Evolutionary conservation across 1,140 invertebrate genomes (phyloP), one percentile per base, ranked within the genome.

Genomic region (Solenopsis invicta): DNA sequence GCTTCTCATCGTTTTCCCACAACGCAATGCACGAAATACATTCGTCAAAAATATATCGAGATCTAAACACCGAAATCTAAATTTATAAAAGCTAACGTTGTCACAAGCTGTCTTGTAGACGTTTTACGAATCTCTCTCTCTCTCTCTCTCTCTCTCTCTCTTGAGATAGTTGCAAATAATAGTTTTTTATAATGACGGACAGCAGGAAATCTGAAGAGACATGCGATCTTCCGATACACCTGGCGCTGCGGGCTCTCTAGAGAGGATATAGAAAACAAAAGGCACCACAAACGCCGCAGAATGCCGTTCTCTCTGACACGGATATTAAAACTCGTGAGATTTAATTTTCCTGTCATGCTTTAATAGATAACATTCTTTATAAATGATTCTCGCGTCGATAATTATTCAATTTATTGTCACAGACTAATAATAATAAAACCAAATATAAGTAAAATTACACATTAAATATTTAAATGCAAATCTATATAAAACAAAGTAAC

Each of bases 251-350:
- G 37, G 4, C 45, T 74, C 74, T 74, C 21, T 59, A 21, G 24
- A 82, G 54, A 61, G 54, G 45, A 64, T 59, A 24, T 34, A 72
- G 12, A 54, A 74, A n/a, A 84, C n/a, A 37, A 84, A 61, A 74
- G 54, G 13, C 41, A 61, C 24, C 37, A 24, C 77, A 48, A 59
- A 81, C 34, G 50, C 41, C 48, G n/a, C 37, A 54, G n/a, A 71
- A 59, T 61, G 18, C 9, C 67, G 21, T 34, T 18, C 12, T 29
- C 41, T 67, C 10, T 34, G 24, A 37, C 41, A 41, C 18, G 34
- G 1, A 59, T 41, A 56, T 59, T 48, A 8, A 48, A 61, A 82
- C 37, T 34, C 21, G 24, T 13, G 54, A 74, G 13, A 71, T 4
- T 81, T 72, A 9, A 16, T 37, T 59, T 82, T 34, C 24, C 37